Evolutionary conservation across 2,888 invertebrate genomes (phyloP), one percentile per base, ranked within the genome.

Genomic region (Myathropa florea): DNA sequence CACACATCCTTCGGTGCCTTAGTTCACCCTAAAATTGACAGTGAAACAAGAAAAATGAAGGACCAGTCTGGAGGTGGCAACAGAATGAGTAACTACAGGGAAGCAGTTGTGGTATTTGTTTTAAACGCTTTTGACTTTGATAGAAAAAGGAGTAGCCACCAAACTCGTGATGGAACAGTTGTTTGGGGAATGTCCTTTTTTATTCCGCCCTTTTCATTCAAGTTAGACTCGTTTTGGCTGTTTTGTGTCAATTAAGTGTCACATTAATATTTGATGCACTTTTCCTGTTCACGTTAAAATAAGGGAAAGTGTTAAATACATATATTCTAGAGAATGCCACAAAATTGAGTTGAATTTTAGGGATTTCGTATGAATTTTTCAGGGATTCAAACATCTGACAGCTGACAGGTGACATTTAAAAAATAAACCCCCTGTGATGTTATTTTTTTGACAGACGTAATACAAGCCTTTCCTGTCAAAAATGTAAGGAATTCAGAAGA

Each of bases 71-170:
- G 39, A 67, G 53, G 14, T 33, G 68, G 33, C 60, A 18, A 55
- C 55, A 61, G 61, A 61, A 57, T 78, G 78, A 78, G 63, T 78
- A 70, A 70, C 70, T 70, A 39, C 28, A 12, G 21, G 28, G 26
- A 55, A 36, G n/a, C 59, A 28, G 23, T 57, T 63, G 23, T 10
- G 28, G 53, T 57, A 21, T 55, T 68, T 55, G 33, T 68, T 70
- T 36, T 39, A 59, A 30, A 9, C 59, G 18, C 46, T 18, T 18
- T 46, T 46, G 18, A 46, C 46, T 18, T n/a, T 28, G 12, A 65
- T 23, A 6, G 55, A 23, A 33, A 33, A 33, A 33, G 33, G 33
- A 33, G 2, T 33, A 9, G 9, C 1, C 10, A 10, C 30, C n/a
- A n/a, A n/a, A n/a, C n/a, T n/a, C n/a, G n/a, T n/a, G n/a, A n/a